Base-by-base conservation (phyloP, 1,140 invertebrate genomes). In the Pectinophora gossypiella region DNA sequence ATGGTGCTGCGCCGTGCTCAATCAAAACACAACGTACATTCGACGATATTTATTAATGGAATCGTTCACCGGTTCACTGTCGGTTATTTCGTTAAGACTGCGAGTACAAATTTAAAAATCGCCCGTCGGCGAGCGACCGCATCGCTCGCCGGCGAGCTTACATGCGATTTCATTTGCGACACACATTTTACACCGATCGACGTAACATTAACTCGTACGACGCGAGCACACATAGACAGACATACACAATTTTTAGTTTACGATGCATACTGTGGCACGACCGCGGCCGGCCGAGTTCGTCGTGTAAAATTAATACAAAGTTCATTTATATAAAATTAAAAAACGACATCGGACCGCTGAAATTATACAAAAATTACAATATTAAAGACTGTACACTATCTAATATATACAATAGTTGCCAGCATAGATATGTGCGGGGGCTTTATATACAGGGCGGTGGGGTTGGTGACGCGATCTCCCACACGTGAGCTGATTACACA, bases 21-120 rank as follows among this genome's bases (percentile, higher is more conserved):
- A 80, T 74, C 56, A 85, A 81, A 44, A 86, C 70, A 76, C 51
- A 49, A 46, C 59, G 56, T 87, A 88, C 86, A 88, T 87, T 89
- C 85, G 87, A 89, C 87, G 84, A 89, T 89, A 89, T 89, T 89
- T 89, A 89, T 87, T 89, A 88, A 87, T 88, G 85, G 85, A 89
- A 89, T 88, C 78, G 77, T 85, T 86, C 79, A 87, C 76, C 74
- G 79, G 74, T 78, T 87, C 82, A 81, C 73, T 87, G 73, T 85
- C 79, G 81, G 83, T 83, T 87, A 87, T 87, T 86, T 85, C 77
- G 68, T 85, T 85, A 87, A 86, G 81, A 85, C 68, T 86, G 81
- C 78, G 82, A 86, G 83, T 86, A 88, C 79, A 87, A 85, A 87
- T 80, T 85, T 86, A 84, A 87, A 86, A 86, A 80, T 63, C 55